Evolutionary conservation across 2,888 invertebrate genomes (phyloP), one percentile per base, ranked within the genome.

Genomic region (Boloria euphrosyne): DNA sequence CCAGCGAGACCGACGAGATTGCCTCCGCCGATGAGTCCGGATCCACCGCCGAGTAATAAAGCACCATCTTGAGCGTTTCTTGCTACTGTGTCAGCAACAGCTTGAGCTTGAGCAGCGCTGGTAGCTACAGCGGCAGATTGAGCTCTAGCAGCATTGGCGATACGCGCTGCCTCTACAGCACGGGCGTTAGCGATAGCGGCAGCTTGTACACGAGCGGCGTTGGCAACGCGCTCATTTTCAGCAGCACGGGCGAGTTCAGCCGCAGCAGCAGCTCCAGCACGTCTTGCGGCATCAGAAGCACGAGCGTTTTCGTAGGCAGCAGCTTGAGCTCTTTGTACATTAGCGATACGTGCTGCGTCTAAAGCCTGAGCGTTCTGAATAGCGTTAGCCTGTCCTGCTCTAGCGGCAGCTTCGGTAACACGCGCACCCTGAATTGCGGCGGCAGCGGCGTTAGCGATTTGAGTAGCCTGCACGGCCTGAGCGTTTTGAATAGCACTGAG

Each of bases 401-500:
- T 81, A 2, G 91, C 91, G 13, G 88, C 89, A 1, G 84, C 88
- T 71, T 91, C 91, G 5, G 90, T 78, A 14, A 82, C 86, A 14
- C 90, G 87, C 3, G 91, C 91, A 0, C 89, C 89, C 65, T 90
- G 90, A 73, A 91, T 91, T 47, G 89, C 91, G 31, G 88, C 89
- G 14, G 89, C 88, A 53, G 91, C 91, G 0, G 90, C 81, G 76
- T 90, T 87, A 27, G 84, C 89, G 72, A 91, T 89, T 69, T 89
- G 85, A 3, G 90, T 80, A 2, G 85, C 91, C 16, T 89, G 90
- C 13, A 83, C 89, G 14, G 91, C 91, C 66, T 90, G 91, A 1
- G 91, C 90, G 76, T 90, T 90, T 68, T 91, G 90, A 69, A 90
- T 90, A 49, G 90, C 90, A 66, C 87, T 89, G 55, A 91, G 86